A percentile compares a stretch with the other conserved stretches of the same genome.
These are phyloP conservation scores for Hydrotaea diabolus DNA, from an alignment of 2,888 invertebrate genomes.

Conservation along the genomic window DNA sequence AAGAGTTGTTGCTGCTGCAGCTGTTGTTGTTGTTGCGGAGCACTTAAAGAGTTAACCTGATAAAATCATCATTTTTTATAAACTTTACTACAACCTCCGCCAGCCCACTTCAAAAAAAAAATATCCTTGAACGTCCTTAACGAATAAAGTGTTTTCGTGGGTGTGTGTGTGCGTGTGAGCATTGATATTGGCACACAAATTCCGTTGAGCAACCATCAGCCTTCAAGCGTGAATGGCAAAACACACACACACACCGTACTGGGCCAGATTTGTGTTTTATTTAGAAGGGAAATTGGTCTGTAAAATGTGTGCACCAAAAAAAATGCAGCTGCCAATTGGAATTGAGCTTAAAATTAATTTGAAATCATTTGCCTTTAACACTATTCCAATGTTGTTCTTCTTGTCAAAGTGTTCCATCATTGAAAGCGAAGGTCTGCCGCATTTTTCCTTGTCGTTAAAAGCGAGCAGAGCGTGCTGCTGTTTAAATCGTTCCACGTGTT, in stretches of 20 bases:
- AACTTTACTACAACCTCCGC: conserved; percentile 31
- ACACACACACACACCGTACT: neutral
- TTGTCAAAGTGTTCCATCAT: conserved; percentile 17
- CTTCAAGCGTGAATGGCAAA: conserved; percentile 24
- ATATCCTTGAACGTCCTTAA: neutral
- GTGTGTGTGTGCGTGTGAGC: neutral
- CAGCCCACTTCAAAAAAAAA: neutral
- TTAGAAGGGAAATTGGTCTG: neutral
- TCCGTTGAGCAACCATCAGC: conserved; percentile 4
- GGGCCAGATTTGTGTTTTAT: neutral
- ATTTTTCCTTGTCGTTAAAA: neutral
- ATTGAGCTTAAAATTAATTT: conserved; percentile 63
- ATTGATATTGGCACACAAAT: conserved; percentile 57
- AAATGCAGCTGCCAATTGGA: conserved; percentile 46
- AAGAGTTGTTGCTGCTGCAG: neutral
- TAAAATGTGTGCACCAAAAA: neutral
- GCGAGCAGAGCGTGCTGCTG: neutral
- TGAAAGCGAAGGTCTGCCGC: neutral
- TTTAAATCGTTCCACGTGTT: neutral
- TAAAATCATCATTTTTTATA: conserved; percentile 60
- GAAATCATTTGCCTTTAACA: conserved; percentile 59
- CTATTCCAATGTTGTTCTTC: conserved; percentile 34
- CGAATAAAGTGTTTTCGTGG: no score
- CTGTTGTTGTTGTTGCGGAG: conserved; percentile 4
- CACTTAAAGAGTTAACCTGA: conserved; percentile 63